These are phyloP conservation scores for Scaptomyza reducta DNA, from an alignment of 2,888 invertebrate species.

Conservation along the genomic window DNA sequence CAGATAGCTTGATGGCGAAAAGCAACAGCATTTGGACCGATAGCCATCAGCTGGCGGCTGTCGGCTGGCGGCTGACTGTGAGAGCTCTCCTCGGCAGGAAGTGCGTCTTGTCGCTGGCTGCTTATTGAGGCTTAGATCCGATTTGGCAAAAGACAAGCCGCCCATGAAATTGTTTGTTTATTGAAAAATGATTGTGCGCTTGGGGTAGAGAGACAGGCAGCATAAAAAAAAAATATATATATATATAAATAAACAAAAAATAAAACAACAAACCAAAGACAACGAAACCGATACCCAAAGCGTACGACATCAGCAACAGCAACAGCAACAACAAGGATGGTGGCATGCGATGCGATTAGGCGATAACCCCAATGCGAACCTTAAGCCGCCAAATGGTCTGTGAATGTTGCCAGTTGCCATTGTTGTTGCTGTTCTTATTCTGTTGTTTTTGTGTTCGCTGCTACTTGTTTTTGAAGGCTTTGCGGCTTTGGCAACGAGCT, in stretches of 20 bases:
- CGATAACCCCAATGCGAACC: conserved; percentile 77
- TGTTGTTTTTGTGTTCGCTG: conserved; percentile 9
- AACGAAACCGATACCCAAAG: conserved; percentile 51
- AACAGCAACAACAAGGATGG: conserved; percentile 16
- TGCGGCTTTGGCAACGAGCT: conserved; percentile 68
- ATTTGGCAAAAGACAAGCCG: conserved; percentile 76
- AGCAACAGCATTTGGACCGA: conserved; percentile 50
- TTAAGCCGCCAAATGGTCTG: conserved; percentile 79
- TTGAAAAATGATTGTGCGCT: conserved; percentile 77
- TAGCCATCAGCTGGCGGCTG: conserved; percentile 57
- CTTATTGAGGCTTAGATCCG: conserved; percentile 81
- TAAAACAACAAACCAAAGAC: conserved; percentile 50
- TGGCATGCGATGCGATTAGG: conserved; percentile 73
- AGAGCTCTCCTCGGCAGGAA: conserved; percentile 48
- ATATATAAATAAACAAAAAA: conserved; percentile 10
- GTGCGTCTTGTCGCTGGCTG: conserved; percentile 78
- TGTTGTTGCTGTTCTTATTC: conserved; percentile 34
- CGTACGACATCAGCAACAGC: conserved; percentile 15
- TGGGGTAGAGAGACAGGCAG: conserved; percentile 29
- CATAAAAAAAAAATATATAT: conserved; percentile 38
- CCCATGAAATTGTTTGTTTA: conserved; percentile 80
- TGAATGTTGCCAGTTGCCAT: conserved; percentile 69
- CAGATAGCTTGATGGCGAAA: conserved; percentile 26
- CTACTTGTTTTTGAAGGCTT: conserved; percentile 57
- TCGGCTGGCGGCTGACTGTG: conserved; percentile 36